Base-by-base conservation (phyloP, 2,113 vertebrate genomes). In the Hypomesus transpacificus region DNA sequence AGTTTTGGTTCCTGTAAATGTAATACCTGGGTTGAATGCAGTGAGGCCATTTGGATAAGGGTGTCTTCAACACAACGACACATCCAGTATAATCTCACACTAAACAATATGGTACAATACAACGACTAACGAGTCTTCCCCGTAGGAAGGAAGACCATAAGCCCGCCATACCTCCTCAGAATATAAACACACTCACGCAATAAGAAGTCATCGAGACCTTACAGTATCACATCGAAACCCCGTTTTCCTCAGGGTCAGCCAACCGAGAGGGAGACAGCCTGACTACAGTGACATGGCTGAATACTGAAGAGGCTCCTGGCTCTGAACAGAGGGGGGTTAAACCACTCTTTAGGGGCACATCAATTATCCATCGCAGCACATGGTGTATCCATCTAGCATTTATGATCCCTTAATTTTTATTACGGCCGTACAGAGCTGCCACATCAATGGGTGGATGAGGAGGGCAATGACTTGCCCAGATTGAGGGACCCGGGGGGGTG, bases 391-490 rank as follows among this genome's bases (percentile, higher is more conserved):
- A 86, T 88, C 77, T 67, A 5, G 56, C 76, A 62, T 86, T 86
- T 84, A 88, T 75, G 80, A 85, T 78, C 80, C 78, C 70, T 82
- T 82, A 7, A 74, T 82, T 80, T 78, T 81, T 82, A 85, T 63
- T 72, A 72, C 28, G 63, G 77, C 76, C 68, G 63, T 69, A 76
- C 65, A 66, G 82, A 82, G 26, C 75, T 72, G 71, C 86, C 86
- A 86, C 87, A 85, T 87, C 75, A 86, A 86, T 76, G 78, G 63
- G 69, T 64, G 66, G 78, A 80, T 74, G 51, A 75, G 75, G 70
- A 51, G 69, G 70, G 1, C 14, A n/a, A 83, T 80, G 78, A 72
- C 66, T 81, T 75, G 66, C 68, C 60, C 80, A 87, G 82, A 85
- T 66, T 39, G 71, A 26, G 50, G 50, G 57, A 31, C 21, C 20